Conservation (phyloP, 2,888 invertebrate species). For the Idaea dimidiata region DNA sequence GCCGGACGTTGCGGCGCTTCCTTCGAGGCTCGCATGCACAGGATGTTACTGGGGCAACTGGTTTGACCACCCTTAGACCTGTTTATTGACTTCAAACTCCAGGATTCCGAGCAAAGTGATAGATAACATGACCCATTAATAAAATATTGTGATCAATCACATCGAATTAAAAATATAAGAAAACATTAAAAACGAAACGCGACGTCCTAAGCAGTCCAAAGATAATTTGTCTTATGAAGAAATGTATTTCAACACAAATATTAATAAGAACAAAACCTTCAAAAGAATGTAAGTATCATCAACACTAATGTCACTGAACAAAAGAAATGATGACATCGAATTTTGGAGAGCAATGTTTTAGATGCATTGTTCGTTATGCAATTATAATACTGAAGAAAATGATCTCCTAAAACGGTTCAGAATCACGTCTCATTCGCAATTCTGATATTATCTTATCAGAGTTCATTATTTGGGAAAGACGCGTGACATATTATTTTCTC, state of each 20-base stretch:
- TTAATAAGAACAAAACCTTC: neutral
- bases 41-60: conserved; percentile 55
- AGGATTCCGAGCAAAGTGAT: conserved; percentile 28
- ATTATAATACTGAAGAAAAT: conserved; percentile 25
- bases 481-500: conserved; percentile 12
- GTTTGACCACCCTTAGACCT: conserved; percentile 34
- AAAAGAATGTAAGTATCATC: neutral
- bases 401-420: conserved; percentile 15
- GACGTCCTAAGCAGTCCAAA: neutral
- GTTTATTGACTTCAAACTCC: conserved; percentile 21
- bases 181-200: conserved; percentile 3
- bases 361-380: conserved; percentile 46
- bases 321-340: conserved; percentile 64
- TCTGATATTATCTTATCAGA: conserved; percentile 17
- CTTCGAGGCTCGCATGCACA: conserved; percentile 69
- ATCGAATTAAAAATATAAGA: conserved; percentile 6
- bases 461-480: neutral
- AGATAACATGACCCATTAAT: conserved; percentile 29
- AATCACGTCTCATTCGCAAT: conserved; percentile 24
- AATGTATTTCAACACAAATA: neutral
- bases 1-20: conserved; percentile 81
- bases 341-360: conserved; percentile 43
- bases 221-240: neutral
- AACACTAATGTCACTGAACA: conserved; percentile 45
- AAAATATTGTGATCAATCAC: conserved; percentile 10